Percentiles rank a stretch among this genome's conserved stretches.
Conservation (phyloP, 2,888 invertebrate species). For the Cheilosia scutellata region DNA sequence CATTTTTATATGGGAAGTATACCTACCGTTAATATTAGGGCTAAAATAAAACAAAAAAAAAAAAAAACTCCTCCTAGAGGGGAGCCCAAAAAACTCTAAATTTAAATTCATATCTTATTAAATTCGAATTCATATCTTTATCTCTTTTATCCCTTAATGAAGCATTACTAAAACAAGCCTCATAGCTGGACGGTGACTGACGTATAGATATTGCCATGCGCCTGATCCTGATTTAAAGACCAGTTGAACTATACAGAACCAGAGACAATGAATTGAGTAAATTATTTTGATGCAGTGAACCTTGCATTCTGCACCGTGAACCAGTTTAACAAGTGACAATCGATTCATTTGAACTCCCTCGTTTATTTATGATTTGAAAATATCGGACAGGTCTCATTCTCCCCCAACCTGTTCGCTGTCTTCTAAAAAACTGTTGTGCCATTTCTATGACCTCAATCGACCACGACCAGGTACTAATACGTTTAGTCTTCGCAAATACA, state of each 20-base stretch:
- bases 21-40: too few relatives aligned
- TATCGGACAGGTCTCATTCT: neutral
- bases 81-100: too few relatives aligned
- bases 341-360: neutral
- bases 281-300: neutral
- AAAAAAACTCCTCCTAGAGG: too few relatives aligned
- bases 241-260: neutral
- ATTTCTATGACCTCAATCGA: conserved; percentile 8
- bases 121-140: too few relatives aligned
- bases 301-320: neutral
- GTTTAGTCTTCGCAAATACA: neutral
- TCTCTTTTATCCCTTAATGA: too few relatives aligned
- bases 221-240: too few relatives aligned
- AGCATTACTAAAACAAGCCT: too few relatives aligned
- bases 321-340: neutral
- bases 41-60: too few relatives aligned
- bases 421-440: neutral
- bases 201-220: too few relatives aligned
- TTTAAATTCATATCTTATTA: too few relatives aligned
- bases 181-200: too few relatives aligned
- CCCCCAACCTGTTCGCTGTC: conserved; percentile 7
- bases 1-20: too few relatives aligned
- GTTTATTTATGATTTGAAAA: neutral
- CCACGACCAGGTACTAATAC: neutral
- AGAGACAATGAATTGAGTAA: neutral